Conservation (phyloP, 2,113 vertebrate species). For the Daboia siamensis region DNA sequence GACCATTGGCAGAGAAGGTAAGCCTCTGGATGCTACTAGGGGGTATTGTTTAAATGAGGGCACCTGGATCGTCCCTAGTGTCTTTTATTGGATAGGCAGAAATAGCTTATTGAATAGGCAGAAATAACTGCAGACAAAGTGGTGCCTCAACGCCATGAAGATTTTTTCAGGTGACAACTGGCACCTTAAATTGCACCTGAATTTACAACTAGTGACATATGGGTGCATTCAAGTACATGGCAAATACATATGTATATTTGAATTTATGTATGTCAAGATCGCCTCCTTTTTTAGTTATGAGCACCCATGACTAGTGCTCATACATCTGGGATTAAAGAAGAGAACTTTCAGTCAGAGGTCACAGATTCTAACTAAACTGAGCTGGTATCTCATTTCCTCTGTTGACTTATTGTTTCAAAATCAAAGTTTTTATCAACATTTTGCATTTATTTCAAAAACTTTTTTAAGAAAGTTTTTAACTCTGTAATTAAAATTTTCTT, state of each 20-base stretch:
- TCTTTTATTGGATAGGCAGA: background rate
- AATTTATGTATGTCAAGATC: background rate
- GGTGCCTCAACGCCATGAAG: background rate
- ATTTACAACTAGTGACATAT: background rate
- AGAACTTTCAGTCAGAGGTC: background rate
- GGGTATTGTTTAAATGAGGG: background rate
- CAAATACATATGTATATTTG: too few species aligned
- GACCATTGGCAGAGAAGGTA: background rate
- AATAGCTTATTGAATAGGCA: background rate
- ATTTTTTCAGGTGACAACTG: background rate
- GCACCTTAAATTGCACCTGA: background rate
- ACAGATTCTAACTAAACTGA: background rate
- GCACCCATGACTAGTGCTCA: background rate
- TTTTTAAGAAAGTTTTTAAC: background rate
- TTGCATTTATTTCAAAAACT: background rate
- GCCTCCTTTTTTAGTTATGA: background rate
- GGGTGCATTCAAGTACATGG: background rate
- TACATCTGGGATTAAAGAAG: background rate
- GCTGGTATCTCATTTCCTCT: background rate
- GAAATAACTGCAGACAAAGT: background rate
- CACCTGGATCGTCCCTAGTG: background rate
- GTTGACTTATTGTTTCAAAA: background rate
- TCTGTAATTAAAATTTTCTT: background rate
- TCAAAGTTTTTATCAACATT: background rate
- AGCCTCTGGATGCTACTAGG: background rate